phyloP scores from a whole-genome alignment of 2,113 vertebrate species.

The Cebus imitator region DNA sequence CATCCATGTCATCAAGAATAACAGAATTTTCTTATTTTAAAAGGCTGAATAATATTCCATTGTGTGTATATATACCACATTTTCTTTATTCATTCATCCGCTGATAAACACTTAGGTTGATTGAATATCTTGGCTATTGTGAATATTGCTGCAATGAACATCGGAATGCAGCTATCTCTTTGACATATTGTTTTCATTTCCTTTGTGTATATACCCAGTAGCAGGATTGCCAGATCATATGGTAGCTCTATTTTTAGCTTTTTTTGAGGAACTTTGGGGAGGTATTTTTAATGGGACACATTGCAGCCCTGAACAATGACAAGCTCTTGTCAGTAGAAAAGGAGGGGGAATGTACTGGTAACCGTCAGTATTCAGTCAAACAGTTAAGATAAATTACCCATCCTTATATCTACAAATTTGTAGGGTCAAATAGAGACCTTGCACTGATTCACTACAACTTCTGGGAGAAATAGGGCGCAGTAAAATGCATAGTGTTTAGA shows the following conservation, averaged over 20 bases:
- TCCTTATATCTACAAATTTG: not conserved
- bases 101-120: not conserved
- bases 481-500: not conserved
- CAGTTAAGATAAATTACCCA: not conserved
- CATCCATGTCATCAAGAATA: not conserved
- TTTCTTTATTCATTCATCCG: not conserved
- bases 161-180: not conserved
- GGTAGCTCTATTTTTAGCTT: not conserved
- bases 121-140: not conserved
- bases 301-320: not conserved
- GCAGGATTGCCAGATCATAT: not conserved
- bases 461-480: not conserved
- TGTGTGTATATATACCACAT: not conserved
- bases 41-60: not conserved
- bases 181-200: not conserved
- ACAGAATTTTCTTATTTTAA: conserved; percentile 1
- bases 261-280: not conserved
- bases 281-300: conserved; percentile 28
- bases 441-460: not conserved
- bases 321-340: conserved; percentile 28
- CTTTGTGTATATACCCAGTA: not conserved
- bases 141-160: not conserved
- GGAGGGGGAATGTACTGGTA: not conserved
- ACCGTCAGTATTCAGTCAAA: not conserved
- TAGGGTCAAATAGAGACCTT: not conserved